phyloP scores from a whole-genome alignment of 2,888 invertebrate genomes.

The Erebia epiphron region DNA sequence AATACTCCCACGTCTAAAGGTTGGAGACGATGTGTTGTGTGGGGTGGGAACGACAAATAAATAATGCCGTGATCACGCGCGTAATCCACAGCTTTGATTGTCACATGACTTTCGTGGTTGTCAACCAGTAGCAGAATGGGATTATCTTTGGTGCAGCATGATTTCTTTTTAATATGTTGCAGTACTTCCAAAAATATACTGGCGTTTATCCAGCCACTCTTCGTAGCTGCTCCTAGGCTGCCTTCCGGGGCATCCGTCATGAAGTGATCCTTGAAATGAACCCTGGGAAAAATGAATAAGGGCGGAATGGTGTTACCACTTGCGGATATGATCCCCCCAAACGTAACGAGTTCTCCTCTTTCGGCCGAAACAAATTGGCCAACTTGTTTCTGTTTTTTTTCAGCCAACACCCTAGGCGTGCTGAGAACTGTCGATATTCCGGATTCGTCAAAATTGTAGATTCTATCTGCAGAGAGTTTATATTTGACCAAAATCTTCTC shows the following conservation, averaged over 20 bases:
- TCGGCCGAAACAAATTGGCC: conserved; percentile 51
- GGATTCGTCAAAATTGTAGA: conserved; percentile 1
- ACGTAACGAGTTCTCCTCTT: conserved; percentile 53
- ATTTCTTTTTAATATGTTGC: not conserved
- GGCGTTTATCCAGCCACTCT: conserved; percentile 1
- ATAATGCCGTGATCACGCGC: not conserved
- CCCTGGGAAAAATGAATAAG: conserved; percentile 45
- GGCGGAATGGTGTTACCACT: conserved; percentile 51
- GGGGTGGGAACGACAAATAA: conserved; percentile 45
- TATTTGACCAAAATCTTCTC: conserved; percentile 7
- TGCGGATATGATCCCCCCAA: conserved; percentile 52
- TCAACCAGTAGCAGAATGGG: not conserved
- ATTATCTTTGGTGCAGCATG: not conserved
- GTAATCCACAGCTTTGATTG: not conserved
- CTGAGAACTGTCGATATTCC: not conserved
- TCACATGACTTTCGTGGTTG: not conserved
- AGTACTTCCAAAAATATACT: not conserved
- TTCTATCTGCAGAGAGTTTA: not conserved
- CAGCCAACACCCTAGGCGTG: conserved; percentile 22
- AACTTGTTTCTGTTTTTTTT: conserved; percentile 44
- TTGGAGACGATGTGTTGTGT: conserved; percentile 55
- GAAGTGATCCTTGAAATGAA: conserved; percentile 44
- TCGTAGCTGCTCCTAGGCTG: conserved; percentile 1
- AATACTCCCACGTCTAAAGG: conserved; percentile 40
- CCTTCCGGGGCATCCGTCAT: conserved; percentile 43